phyloP scores from a whole-genome alignment of 2,797 vertebrate species.

The Thripadectes ignobilis region DNA sequence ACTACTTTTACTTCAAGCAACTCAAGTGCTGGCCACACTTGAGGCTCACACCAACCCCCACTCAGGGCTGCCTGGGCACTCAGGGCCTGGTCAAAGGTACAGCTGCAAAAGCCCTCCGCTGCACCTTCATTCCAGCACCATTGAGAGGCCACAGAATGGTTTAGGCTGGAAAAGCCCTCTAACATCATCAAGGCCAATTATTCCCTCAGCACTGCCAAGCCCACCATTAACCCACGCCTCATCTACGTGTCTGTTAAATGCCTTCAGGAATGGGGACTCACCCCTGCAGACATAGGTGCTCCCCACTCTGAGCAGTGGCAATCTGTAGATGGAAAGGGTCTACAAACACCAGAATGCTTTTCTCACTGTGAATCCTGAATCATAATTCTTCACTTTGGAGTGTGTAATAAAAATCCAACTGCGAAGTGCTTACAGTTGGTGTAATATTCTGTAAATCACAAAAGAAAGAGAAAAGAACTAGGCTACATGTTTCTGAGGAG shows the following conservation, averaged over 20 bases:
- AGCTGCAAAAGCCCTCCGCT: accelerated
- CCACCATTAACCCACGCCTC: not conserved
- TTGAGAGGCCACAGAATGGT: too few relatives aligned
- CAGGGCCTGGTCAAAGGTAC: not conserved
- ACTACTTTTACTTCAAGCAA: not conserved
- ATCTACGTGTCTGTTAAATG: not conserved
- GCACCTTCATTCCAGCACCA: not conserved
- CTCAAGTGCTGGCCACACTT: not conserved
- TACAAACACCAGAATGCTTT: not conserved
- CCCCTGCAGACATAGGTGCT: not conserved
- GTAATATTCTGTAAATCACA: conserved; percentile 49
- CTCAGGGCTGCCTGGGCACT: accelerated
- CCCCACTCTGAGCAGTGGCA: not conserved
- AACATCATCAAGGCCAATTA: accelerated
- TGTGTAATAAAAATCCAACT: conserved; percentile 25
- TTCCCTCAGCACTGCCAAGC: not conserved
- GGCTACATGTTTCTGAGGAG: conserved; percentile 9
- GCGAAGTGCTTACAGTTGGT: conserved; percentile 41
- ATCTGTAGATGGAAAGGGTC: not conserved
- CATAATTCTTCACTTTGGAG: conserved; percentile 25
- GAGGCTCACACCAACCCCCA: not conserved
- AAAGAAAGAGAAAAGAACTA: conserved; percentile 21
- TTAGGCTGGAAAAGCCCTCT: not conserved
- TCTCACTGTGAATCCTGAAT: not conserved
- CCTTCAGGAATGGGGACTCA: not conserved